Conservation (phyloP, 2,888 invertebrate genomes). For the Amitus sp. region DNA sequence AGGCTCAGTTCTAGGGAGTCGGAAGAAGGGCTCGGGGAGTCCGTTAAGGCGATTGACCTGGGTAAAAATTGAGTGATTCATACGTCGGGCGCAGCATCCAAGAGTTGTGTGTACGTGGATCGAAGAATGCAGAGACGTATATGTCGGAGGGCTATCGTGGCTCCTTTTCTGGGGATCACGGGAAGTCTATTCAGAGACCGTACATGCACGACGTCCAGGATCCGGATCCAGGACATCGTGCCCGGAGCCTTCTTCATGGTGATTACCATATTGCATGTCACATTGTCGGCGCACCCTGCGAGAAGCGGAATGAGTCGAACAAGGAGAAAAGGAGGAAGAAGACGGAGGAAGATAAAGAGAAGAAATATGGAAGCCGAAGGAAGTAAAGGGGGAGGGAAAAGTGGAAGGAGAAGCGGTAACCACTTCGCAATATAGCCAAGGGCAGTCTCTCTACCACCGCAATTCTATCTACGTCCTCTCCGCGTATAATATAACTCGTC, state of each 20-base stretch:
- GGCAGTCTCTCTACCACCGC: constrained; percentile 54
- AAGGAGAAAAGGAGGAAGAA: constrained; percentile 23
- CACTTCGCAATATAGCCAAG: constrained; percentile 52
- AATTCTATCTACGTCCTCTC: constrained; percentile 53
- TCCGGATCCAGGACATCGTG: constrained; percentile 42
- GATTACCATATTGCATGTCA: constrained; percentile 61
- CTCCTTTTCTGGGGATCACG: constrained; percentile 49
- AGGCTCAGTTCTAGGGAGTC: too few species aligned
- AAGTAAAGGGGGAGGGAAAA: constrained; percentile 24
- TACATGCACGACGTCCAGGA: constrained; percentile 46
- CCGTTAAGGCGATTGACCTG: constrained; percentile 39
- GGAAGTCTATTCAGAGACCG: constrained; percentile 54
- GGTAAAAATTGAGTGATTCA: constrained; percentile 47
- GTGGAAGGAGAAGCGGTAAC: constrained; percentile 32
- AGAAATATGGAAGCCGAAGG: constrained; percentile 18
- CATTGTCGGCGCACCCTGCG: constrained; percentile 53
- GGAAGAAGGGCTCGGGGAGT: constrained; percentile 13
- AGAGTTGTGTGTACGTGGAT: constrained; percentile 29
- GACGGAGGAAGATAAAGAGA: constrained; percentile 20
- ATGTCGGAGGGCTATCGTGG: constrained; percentile 48
- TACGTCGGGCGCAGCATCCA: constrained; percentile 42
- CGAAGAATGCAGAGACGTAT: constrained; percentile 45
- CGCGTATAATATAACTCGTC: constrained; percentile 47
- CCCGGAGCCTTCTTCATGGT: constrained; percentile 45
- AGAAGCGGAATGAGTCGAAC: constrained; percentile 18